phyloP scores from a whole-genome alignment of 2,797 vertebrate genomes.

The Lates japonicus region DNA sequence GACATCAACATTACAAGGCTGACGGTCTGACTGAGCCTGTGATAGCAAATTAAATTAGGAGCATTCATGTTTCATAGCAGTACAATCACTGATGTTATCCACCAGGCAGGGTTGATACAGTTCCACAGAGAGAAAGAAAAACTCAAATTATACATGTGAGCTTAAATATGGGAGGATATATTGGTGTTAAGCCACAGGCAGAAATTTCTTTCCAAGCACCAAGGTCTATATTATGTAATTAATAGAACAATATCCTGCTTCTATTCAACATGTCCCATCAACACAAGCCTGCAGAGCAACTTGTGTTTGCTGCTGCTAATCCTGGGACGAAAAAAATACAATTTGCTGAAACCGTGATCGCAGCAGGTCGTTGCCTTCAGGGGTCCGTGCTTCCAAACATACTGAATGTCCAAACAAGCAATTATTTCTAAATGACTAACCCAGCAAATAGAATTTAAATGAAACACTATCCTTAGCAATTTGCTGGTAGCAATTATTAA shows the following conservation, averaged over 20 bases:
- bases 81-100: not conserved
- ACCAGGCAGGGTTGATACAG: not conserved
- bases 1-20: not conserved
- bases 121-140: not conserved
- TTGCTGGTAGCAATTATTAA: constrained; percentile 41
- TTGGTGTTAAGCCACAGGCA: constrained; percentile 11
- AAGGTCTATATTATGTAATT: constrained; percentile 28
- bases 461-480: constrained; percentile 31
- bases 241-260: constrained; percentile 43
- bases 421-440: constrained; percentile 59
- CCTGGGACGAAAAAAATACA: constrained; percentile 27
- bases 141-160: not conserved
- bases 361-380: constrained; percentile 43
- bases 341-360: constrained; percentile 40
- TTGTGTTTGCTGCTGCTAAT: constrained; percentile 12
- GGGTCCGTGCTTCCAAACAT: constrained; percentile 11
- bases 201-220: not conserved
- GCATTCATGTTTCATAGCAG: constrained; percentile 6
- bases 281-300: constrained; percentile 12
- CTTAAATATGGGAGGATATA: constrained; percentile 4
- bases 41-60: constrained; percentile 1
- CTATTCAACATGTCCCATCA: constrained; percentile 19
- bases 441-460: constrained; percentile 28
- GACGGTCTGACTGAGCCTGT: not conserved
- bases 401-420: constrained; percentile 62